Evolutionary conservation across 1,140 invertebrate species (phyloP), one percentile per base, ranked within the genome.

Genomic region (Sinonovacula constricta): DNA sequence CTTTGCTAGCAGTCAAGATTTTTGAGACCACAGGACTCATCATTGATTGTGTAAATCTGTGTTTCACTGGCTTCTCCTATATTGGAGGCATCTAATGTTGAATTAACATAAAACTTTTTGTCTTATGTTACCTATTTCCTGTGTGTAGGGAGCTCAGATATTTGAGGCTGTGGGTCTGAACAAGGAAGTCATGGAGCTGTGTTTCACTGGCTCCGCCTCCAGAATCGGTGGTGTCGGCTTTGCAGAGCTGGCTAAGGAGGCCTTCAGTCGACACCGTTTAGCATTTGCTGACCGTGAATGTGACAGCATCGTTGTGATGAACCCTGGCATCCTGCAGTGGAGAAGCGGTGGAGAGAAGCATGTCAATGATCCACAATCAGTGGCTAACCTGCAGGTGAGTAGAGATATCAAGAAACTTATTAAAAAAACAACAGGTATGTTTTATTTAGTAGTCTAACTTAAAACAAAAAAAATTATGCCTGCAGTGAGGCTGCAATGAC

Each of bases 151-250:
- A 82, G 98, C 98, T 3, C 98, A 99, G 92, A 99, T 99, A 83
- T 99, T 99, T 90, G 98, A 99, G 92, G 98, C 98, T 28, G 97
- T 99, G 30, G 98, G 98, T 15, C 91, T 99, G 7, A 94, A 95
- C 51, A 93, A 95, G 79, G 97, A 99, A 90, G 95, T 99, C 0
- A 94, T 99, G 62, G 94, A 99, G 60, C 96, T 96, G 86, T 99
- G 98, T 91, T 99, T 99, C 91, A 95, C 93, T 87, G 97, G 97
- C 68, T 99, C 98, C 0, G 95, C 97, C 7, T 99, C 97, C 24
- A 94, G 98, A 78, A 95, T 99, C 86, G 98, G 97, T 71, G 98
- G 98, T 30, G 95, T 97, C 0, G 96, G 94, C 30, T 96, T 99
- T 82, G 95, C 97, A 81, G 94, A 97, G 39, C 88, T 99, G 12